Evolutionary conservation across 2,113 vertebrate genomes (phyloP).

Genomic region (Aphyosemion australe): DNA sequence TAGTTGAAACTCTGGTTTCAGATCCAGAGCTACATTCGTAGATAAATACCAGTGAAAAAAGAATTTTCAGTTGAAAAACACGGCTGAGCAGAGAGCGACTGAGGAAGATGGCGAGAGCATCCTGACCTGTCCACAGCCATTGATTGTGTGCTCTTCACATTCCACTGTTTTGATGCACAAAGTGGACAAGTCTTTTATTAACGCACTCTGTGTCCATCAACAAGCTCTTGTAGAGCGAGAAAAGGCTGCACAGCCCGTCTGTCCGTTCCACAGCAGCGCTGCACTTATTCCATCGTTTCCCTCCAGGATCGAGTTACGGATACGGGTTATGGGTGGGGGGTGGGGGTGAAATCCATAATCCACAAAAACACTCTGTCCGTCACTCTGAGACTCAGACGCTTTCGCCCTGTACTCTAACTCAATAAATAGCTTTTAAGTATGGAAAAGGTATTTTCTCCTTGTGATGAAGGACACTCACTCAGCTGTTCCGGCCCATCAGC

Average conservation of each 20-base stretch:
- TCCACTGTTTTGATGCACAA: slow-evolving; percentile 76
- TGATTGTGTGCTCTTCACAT: slow-evolving; percentile 74
- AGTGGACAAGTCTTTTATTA: slow-evolving; percentile 82
- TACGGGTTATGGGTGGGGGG: slow-evolving; percentile 34
- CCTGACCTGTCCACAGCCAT: slow-evolving; percentile 69
- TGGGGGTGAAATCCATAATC: slow-evolving; percentile 73
- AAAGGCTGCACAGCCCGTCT: slow-evolving; percentile 56
- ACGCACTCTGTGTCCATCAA: slow-evolving; percentile 80
- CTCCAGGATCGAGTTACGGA: slow-evolving; percentile 76
- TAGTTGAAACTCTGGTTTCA: slow-evolving; percentile 22
- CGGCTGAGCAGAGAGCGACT: slow-evolving; percentile 3
- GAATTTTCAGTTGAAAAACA: slow-evolving; percentile 13
- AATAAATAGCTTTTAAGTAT: slow-evolving; percentile 84
- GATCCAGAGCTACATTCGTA: slow-evolving; percentile 19
- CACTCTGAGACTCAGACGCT: slow-evolving; percentile 72
- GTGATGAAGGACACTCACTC: slow-evolving; percentile 70
- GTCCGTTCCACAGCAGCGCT: slow-evolving; percentile 57
- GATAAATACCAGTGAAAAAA: slow-evolving; percentile 14
- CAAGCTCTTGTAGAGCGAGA: slow-evolving; percentile 53
- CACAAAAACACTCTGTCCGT: slow-evolving; percentile 77
- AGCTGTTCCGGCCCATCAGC: slow-evolving; percentile 63
- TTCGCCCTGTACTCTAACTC: slow-evolving; percentile 78
- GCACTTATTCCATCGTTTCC: slow-evolving; percentile 74
- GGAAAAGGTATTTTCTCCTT: slow-evolving; percentile 75
- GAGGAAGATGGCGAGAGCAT: slow-evolving; percentile 31